Evolutionary conservation across 2,797 vertebrate genomes (phyloP).

Genomic region (Pipistrellus pipistrellus): DNA sequence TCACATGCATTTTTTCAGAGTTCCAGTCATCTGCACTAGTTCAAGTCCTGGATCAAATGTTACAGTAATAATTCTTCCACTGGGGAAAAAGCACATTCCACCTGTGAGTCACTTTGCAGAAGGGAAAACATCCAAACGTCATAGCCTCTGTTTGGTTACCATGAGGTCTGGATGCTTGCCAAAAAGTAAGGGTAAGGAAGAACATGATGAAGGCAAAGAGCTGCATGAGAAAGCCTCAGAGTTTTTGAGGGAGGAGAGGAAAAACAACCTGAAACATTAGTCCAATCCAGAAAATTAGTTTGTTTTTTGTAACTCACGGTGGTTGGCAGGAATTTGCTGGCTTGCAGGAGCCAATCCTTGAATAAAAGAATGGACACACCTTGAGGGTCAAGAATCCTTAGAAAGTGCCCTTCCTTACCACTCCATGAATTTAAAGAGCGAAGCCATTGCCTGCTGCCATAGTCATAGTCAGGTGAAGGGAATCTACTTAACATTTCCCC

Average conservation of each 20-base stretch:
- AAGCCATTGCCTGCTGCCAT: not conserved
- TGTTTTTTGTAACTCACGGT: conserved; percentile 41
- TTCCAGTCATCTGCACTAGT: conserved; percentile 44
- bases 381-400: not conserved
- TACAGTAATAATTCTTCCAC: conserved; percentile 28
- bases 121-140: conserved; percentile 59
- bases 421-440: not conserved
- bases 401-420: not conserved
- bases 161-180: conserved; percentile 63
- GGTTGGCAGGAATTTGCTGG: conserved; percentile 43
- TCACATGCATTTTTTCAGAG: not conserved
- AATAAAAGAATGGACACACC: conserved; percentile 19
- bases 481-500: not conserved
- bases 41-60: conserved; percentile 53
- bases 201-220: conserved; percentile 66
- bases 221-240: conserved; percentile 57
- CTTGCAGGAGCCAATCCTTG: not conserved
- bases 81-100: conserved; percentile 23
- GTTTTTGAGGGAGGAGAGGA: conserved; percentile 49
- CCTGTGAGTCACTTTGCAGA: conserved; percentile 63
- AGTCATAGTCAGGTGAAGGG: not conserved
- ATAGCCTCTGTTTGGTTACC: conserved; percentile 62
- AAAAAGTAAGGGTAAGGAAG: conserved; percentile 70
- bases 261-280: conserved; percentile 75
- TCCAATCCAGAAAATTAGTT: conserved; percentile 68